Percentiles rank a stretch among this genome's conserved stretches.
These are phyloP conservation scores for Drosophila kanapiae DNA, from an alignment of 1,140 invertebrate species.

Conservation along the genomic window DNA sequence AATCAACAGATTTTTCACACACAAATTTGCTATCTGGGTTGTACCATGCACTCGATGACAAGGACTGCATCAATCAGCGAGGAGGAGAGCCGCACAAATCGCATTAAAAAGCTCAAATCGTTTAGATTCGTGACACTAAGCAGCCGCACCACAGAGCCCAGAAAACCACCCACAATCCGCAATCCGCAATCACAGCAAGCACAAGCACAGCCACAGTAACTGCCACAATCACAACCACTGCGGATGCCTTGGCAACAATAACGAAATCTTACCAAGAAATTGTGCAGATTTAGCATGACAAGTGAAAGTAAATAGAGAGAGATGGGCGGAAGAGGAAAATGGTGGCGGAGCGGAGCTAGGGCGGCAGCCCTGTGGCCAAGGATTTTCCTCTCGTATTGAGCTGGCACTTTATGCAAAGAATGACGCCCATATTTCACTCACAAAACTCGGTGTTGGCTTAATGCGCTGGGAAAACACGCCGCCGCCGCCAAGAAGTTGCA, in stretches of 20 bases:
- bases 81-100: conserved; percentile 31
- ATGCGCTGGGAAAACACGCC: conserved; percentile 63
- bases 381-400: conserved; percentile 29
- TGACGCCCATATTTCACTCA: conserved; percentile 71
- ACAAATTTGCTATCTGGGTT: conserved; percentile 21
- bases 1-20: conserved; percentile 7
- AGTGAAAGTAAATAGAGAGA: conserved; percentile 73
- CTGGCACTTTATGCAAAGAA: conserved; percentile 72
- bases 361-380: conserved; percentile 22
- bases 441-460: conserved; percentile 63
- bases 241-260: conserved; percentile 41
- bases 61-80: conserved; percentile 59
- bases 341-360: neutral
- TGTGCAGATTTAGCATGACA: conserved; percentile 66
- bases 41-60: conserved; percentile 20
- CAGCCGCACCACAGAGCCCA: conserved; percentile 15
- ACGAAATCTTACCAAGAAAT: conserved; percentile 55
- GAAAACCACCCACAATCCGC: conserved; percentile 11
- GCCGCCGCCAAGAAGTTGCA: conserved; percentile 65
- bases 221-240: conserved; percentile 15
- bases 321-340: neutral
- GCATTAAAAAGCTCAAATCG: conserved; percentile 79
- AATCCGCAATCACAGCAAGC: conserved; percentile 15
- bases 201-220: conserved; percentile 14
- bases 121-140: conserved; percentile 78